Base-by-base conservation (phyloP, 2,888 invertebrate genomes). In the Hydriomena furcata region DNA sequence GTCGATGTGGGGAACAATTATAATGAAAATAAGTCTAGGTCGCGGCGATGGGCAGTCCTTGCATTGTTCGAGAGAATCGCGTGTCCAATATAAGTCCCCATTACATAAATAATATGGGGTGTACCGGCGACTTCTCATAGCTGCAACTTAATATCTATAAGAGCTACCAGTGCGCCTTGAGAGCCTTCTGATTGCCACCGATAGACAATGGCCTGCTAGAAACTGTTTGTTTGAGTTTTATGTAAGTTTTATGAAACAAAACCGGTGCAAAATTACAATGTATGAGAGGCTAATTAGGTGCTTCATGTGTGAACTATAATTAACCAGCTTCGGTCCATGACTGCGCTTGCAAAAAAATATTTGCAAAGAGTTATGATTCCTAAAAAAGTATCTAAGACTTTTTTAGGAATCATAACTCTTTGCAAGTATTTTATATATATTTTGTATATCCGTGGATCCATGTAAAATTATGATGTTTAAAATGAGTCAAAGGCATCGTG, bases 51-150 rank as follows among this genome's bases (percentile, higher is more conserved):
- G 67, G 66, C 66, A 66, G 56, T 88, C 90, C 90, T 90, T 89
- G 90, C 90, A 89, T 90, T 90, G 90, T 89, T 83, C 69, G 72
- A 60, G 70, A 66, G 55, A 71, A 85, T 89, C 83, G 89, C 89
- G 89, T 90, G 90, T 77, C 71, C 79, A 83, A 71, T 83, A 73
- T 81, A 79, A 84, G 88, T 86, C 88, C 90, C 75, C 87, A 76
- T 78, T 90, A 78, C 89, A 90, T 89, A 89, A 87, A 78, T 84
- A 86, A 78, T 82, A 74, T 77, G 74, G 84, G 84, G 82, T 82
- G 81, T 75, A 75, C 73, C 61, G 61, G 58, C 59, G 62, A 58
- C 58, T 66, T 69, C 63, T 73, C 66, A 70, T 76, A 67, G 75
- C 76, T 63, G 68, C 71, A 71, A 76, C 65, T 74, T 71, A 68